phyloP scores from a whole-genome alignment of 2,113 vertebrate species.

The Platichthys stellatus region DNA sequence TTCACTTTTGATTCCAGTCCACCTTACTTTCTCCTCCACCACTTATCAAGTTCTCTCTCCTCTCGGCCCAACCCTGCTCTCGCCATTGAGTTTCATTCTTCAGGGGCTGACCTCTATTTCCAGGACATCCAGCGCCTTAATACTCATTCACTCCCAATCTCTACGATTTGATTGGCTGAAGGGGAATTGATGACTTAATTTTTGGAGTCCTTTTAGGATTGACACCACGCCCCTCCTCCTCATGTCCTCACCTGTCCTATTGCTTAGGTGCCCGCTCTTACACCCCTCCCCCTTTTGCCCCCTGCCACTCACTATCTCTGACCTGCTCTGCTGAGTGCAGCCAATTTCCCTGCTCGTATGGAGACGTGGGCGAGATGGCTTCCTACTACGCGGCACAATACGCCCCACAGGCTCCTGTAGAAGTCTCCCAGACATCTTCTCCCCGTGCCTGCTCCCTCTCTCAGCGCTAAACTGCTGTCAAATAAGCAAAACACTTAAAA shows the following conservation, averaged over 20 bases:
- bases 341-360: slow-evolving; percentile 74
- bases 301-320: slow-evolving; percentile 55
- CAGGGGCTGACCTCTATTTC: slow-evolving; percentile 65
- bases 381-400: slow-evolving; percentile 38
- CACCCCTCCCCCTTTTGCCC: slow-evolving; percentile 29
- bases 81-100: slow-evolving; percentile 57
- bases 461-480: slow-evolving; percentile 63
- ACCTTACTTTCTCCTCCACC: slow-evolving; percentile 67
- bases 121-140: slow-evolving; percentile 60
- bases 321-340: slow-evolving; percentile 73
- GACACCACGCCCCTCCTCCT: slow-evolving; percentile 31
- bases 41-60: slow-evolving; percentile 62
- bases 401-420: slow-evolving; percentile 24
- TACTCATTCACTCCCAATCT: neutral
- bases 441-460: slow-evolving; percentile 24
- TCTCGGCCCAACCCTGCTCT: slow-evolving; percentile 43
- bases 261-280: slow-evolving; percentile 34
- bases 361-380: slow-evolving; percentile 63
- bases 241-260: slow-evolving; percentile 6
- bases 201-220: slow-evolving; percentile 70
- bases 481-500: slow-evolving; percentile 69
- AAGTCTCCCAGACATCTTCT: slow-evolving; percentile 52
- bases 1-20: slow-evolving; percentile 75
- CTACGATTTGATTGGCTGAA: neutral
- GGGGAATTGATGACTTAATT: slow-evolving; percentile 71